These are phyloP conservation scores for Eleutherodactylus coqui DNA, from an alignment of 2,797 vertebrate genomes.

Conservation along the genomic window DNA sequence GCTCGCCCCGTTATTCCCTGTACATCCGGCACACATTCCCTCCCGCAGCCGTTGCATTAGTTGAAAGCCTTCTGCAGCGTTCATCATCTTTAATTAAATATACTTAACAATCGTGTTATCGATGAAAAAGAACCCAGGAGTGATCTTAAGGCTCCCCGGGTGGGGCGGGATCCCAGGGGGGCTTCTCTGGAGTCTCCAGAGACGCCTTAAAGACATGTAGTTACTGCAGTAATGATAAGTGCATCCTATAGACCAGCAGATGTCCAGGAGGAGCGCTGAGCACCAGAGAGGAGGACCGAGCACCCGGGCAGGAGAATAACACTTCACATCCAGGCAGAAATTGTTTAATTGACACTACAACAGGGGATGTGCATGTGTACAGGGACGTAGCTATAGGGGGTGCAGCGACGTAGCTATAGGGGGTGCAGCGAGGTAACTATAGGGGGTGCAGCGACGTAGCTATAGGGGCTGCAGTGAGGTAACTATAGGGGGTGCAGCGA, in stretches of 20 bases:
- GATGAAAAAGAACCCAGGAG: conserved; percentile 16
- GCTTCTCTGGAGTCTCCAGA: conserved; percentile 33
- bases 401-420: too few relatives aligned
- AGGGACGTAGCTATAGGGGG: too few relatives aligned
- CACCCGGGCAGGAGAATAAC: too few relatives aligned
- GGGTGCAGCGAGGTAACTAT: too few relatives aligned
- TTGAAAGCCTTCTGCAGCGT: conserved; percentile 46
- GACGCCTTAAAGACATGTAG: conserved; percentile 49
- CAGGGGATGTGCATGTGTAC: too few relatives aligned
- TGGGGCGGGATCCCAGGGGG: conserved; percentile 30
- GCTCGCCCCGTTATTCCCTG: neutral
- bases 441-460: too few relatives aligned
- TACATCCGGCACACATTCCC: conserved; percentile 24
- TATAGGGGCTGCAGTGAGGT: too few relatives aligned
- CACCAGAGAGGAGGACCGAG: conserved; percentile 13
- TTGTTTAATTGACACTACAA: too few relatives aligned
- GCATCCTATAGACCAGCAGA: conserved; percentile 59
- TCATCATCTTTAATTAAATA: conserved; percentile 58
- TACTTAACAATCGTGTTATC: conserved; percentile 53
- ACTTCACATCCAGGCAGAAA: too few relatives aligned
- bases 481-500: too few relatives aligned
- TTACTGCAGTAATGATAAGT: conserved; percentile 57
- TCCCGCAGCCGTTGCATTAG: conserved; percentile 38
- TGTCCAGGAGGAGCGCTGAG: neutral
- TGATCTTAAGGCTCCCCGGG: conserved; percentile 30